These are phyloP conservation scores for Minunthozetes semirufus DNA, from an alignment of 2,888 invertebrate species.

Conservation along the genomic window DNA sequence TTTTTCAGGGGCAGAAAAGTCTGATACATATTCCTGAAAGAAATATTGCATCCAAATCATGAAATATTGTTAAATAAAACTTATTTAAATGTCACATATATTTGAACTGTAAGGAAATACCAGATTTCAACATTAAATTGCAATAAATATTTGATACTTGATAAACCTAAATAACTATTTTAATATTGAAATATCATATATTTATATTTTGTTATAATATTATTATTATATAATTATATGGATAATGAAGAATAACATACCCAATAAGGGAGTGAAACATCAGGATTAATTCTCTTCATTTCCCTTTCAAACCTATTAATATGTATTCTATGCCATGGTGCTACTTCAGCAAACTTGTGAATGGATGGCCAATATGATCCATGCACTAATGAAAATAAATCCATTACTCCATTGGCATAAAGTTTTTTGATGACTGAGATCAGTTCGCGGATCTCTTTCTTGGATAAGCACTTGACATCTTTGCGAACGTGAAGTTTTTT, in stretches of 20 bases:
- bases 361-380: neutral
- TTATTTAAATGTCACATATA: too few relatives aligned
- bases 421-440: neutral
- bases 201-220: too few relatives aligned
- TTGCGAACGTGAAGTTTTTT: neutral
- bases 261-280: conserved; percentile 6
- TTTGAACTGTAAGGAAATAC: too few relatives aligned
- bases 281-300: neutral
- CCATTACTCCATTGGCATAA: conserved; percentile 11
- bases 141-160: too few relatives aligned
- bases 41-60: neutral
- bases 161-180: too few relatives aligned
- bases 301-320: neutral
- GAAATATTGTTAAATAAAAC: too few relatives aligned
- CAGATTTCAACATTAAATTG: too few relatives aligned
- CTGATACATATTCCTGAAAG: neutral
- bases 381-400: neutral
- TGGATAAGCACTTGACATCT: conserved; percentile 14
- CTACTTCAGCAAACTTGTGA: conserved; percentile 11
- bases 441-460: neutral
- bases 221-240: too few relatives aligned
- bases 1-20: neutral
- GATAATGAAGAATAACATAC: neutral
- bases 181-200: too few relatives aligned
- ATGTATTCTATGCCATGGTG: neutral